phyloP scores from a whole-genome alignment of 2,888 invertebrate species.

The Crioceris asparagi region DNA sequence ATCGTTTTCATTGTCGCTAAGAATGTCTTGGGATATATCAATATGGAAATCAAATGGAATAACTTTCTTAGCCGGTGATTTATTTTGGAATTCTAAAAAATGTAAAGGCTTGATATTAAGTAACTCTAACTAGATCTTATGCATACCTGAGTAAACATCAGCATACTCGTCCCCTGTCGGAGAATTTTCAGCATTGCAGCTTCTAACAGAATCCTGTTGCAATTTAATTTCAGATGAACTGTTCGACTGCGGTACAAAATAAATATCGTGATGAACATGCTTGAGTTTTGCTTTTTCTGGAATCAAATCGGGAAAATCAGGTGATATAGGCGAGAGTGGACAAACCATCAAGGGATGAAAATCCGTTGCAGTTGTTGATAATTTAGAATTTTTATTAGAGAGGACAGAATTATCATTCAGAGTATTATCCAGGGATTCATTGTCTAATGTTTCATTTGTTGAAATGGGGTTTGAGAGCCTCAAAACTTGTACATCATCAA shows the following conservation, averaged over 20 bases:
- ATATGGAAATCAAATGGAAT: slow-evolving; percentile 46
- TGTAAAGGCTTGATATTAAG: too few relatives aligned
- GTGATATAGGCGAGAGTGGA: slow-evolving; percentile 30
- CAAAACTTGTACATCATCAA: slow-evolving; percentile 20
- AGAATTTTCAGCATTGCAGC: too few relatives aligned
- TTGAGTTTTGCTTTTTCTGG: slow-evolving; percentile 31
- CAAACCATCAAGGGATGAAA: slow-evolving; percentile 38
- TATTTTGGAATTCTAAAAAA: too few relatives aligned
- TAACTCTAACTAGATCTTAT: too few relatives aligned
- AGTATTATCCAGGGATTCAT: slow-evolving; percentile 9
- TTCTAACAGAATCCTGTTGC: too few relatives aligned
- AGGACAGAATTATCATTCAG: slow-evolving; percentile 17
- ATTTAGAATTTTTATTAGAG: slow-evolving; percentile 14
- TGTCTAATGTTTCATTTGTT: slow-evolving; percentile 17
- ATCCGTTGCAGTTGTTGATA: slow-evolving; percentile 29
- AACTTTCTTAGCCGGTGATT: slow-evolving; percentile 42
- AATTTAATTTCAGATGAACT: too few relatives aligned
- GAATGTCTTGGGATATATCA: slow-evolving; percentile 39
- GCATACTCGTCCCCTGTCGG: too few relatives aligned
- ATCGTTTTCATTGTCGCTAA: slow-evolving; percentile 41
- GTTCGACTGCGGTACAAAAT: slow-evolving; percentile 31
- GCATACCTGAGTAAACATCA: too few relatives aligned
- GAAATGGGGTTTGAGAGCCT: slow-evolving; percentile 16
- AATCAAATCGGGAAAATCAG: slow-evolving; percentile 35
- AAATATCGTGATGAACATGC: slow-evolving; percentile 22